Evolutionary conservation across 2,888 invertebrate genomes (phyloP), one percentile per base, ranked within the genome.

Genomic region (Agrochola circellaris): DNA sequence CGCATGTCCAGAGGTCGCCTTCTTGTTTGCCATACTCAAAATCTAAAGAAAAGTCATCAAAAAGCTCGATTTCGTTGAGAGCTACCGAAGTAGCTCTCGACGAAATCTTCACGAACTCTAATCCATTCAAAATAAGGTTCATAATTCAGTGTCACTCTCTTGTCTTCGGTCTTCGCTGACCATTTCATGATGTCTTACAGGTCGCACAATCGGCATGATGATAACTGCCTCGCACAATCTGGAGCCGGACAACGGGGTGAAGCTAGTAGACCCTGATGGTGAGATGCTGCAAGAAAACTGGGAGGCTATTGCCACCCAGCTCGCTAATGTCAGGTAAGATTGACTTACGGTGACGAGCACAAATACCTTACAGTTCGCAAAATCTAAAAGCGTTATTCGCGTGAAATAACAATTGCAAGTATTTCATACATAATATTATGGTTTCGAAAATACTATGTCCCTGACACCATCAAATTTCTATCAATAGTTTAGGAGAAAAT

Each of bases 151-250:
- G 5, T 48, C 30, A 26, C 13, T 45, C 48, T 34, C 7, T 73
- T 5, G 11, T 68, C n/a, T 56, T 11, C n/a, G 11, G 23, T 9
- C 23, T 23, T 3, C 11, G 17, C 38, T 66, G 20, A 79, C 0
- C 15, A 11, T 34, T 51, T 8, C 9, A 30, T 58, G 20, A 38
- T 69, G 3, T 51, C 6, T 81, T 84, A 2, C 92, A 97, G 97
- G 95, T 96, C 98, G 98, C 90, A 97, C 98, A 56, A 98, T 99
- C 90, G 99, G 99, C 62, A 97, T 99, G n/a, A 99, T 99, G 99
- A 99, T 99, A 81, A 99, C 99, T 0, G 99, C 99, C 0, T 99
- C 99, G 0, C 99, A 99, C 94, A 99, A 99, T 95, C 98, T 99
- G 64, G 99, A 98, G 93, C 98, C 98, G 0, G 99, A 99, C 92